Percentiles rank a stretch among this genome's conserved stretches.
phyloP scores from a whole-genome alignment of 2,113 vertebrate species.

The Micromys minutus region DNA sequence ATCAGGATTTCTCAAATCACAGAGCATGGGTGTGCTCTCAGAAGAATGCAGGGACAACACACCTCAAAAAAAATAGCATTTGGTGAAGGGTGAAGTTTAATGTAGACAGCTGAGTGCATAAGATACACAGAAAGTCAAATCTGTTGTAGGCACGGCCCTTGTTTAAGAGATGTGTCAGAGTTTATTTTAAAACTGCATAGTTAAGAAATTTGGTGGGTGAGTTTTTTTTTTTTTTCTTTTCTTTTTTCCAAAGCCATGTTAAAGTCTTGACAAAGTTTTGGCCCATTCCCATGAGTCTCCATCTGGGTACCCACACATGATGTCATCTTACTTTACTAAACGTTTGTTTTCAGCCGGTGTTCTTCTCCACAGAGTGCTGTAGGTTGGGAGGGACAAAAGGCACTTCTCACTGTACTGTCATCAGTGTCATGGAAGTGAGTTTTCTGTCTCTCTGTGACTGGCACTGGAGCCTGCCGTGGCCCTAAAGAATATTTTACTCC shows the following conservation, averaged over 20 bases:
- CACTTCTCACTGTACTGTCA: not conserved
- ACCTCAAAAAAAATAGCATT: not conserved
- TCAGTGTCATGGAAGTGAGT: not conserved
- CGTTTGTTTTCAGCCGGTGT: not conserved
- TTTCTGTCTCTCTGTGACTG: not conserved
- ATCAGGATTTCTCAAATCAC: slow-evolving; percentile 9
- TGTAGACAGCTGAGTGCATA: slow-evolving; percentile 19
- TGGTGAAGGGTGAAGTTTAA: not conserved
- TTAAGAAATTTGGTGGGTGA: slow-evolving; percentile 59
- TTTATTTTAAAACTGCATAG: slow-evolving; percentile 55
- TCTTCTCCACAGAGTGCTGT: not conserved
- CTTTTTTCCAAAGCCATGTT: slow-evolving; percentile 27
- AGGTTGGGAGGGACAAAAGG: not conserved
- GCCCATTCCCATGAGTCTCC: slow-evolving; percentile 42
- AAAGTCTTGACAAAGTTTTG: slow-evolving; percentile 71
- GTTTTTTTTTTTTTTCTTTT: slow-evolving; percentile 18
- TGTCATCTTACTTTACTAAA: not conserved
- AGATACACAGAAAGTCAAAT: not conserved
- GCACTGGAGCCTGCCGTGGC: not conserved
- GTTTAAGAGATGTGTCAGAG: slow-evolving; percentile 68
- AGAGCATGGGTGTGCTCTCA: not conserved
- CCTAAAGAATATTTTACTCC: not conserved
- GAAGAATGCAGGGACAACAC: not conserved
- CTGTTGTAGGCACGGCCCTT: slow-evolving; percentile 45
- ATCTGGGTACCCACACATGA: slow-evolving; percentile 16